These are phyloP conservation scores for Mormyrus lacerda DNA, from an alignment of 2,113 vertebrate genomes.

Conservation along the genomic window DNA sequence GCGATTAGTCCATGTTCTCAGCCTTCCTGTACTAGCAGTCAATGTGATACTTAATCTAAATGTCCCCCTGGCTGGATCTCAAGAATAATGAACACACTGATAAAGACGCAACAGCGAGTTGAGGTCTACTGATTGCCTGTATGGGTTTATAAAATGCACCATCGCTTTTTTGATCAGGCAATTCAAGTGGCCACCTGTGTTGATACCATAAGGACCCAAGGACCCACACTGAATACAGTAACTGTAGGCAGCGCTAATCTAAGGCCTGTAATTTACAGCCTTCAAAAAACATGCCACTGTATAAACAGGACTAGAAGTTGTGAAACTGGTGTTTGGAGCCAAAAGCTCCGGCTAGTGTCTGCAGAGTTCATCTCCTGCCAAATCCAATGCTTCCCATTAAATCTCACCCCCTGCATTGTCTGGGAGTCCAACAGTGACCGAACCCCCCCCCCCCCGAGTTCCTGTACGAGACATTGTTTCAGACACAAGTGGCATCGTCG, in stretches of 20 bases:
- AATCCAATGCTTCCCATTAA: slow-evolving; percentile 3
- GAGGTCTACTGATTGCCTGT: background rate
- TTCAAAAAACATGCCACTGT: slow-evolving; percentile 50
- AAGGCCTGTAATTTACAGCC: slow-evolving; percentile 47
- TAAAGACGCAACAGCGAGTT: slow-evolving; percentile 36
- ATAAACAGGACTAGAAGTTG: background rate
- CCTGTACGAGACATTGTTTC: background rate
- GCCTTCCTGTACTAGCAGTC: background rate
- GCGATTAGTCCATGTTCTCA: background rate
- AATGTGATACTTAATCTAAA: slow-evolving; percentile 29
- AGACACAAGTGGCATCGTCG: background rate
- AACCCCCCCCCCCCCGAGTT: background rate
- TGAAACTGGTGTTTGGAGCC: background rate
- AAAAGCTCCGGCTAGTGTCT: background rate
- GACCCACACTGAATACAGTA: slow-evolving; percentile 37
- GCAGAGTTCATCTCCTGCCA: background rate
- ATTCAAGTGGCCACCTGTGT: background rate
- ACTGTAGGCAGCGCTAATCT: slow-evolving; percentile 55
- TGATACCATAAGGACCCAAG: slow-evolving; percentile 24
- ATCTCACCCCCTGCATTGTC: background rate
- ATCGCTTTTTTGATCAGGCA: background rate
- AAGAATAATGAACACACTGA: background rate
- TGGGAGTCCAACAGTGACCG: background rate
- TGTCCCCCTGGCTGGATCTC: background rate
- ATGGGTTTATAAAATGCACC: background rate